Evolutionary conservation across 2,113 vertebrate genomes (phyloP).

Genomic region (Tylochromis polylepis): DNA sequence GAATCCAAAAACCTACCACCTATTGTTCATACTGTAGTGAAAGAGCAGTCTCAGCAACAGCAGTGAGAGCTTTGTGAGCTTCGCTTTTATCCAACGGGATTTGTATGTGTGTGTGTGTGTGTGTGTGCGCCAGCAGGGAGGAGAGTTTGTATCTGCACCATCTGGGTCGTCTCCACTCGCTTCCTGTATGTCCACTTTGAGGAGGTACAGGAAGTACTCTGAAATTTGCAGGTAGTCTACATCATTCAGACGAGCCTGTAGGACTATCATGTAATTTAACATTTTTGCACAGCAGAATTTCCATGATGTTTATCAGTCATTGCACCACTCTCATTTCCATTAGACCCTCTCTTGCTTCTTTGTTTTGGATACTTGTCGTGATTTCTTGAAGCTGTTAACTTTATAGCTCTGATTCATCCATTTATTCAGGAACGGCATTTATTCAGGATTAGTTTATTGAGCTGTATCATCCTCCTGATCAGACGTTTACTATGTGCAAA

Average conservation of each 20-base stretch:
- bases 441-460: slow-evolving; percentile 19
- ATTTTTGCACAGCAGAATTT: neutral
- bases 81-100: slow-evolving; percentile 13
- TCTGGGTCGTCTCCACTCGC: slow-evolving; percentile 62
- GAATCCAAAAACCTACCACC: slow-evolving; percentile 13
- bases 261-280: neutral
- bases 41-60: slow-evolving; percentile 49
- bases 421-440: neutral
- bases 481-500: neutral
- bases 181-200: slow-evolving; percentile 53
- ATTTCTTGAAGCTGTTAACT: neutral
- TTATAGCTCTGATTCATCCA: neutral
- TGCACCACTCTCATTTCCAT: neutral
- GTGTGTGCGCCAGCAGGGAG: slow-evolving; percentile 20
- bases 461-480: neutral
- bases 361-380: neutral
- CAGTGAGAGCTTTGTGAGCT: slow-evolving; percentile 49
- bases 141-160: slow-evolving; percentile 62
- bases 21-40: slow-evolving; percentile 32
- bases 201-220: neutral
- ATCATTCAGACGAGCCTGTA: neutral
- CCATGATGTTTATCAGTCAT: neutral
- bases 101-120: neutral
- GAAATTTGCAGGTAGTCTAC: slow-evolving; percentile 21
- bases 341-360: neutral